Evolutionary conservation across 2,113 vertebrate genomes (phyloP).

Genomic region (Zosterops lateralis): DNA sequence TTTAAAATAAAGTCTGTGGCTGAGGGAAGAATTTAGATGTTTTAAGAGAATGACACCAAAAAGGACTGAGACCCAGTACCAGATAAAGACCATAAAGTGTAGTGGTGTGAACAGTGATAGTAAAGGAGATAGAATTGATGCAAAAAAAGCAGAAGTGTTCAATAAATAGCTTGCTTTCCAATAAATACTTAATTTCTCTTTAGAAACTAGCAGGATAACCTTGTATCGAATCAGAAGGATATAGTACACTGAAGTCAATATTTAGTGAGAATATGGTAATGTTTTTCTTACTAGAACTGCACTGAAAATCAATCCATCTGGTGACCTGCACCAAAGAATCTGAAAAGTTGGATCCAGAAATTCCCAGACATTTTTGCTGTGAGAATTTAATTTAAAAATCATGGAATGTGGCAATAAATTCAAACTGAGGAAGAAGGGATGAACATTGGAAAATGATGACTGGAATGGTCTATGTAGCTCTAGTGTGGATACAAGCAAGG

Average conservation of each 20-base stretch:
- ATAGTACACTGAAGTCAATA: neutral
- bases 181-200: neutral
- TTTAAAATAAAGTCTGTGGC: neutral
- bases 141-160: neutral
- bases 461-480: neutral
- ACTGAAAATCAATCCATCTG: neutral
- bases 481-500: neutral
- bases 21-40: neutral
- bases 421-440: neutral
- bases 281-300: neutral
- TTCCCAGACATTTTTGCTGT: neutral
- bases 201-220: neutral
- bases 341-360: accelerated
- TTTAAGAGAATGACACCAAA: neutral
- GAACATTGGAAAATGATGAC: neutral
- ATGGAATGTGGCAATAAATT: neutral
- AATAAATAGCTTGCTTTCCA: neutral
- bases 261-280: neutral
- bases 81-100: neutral
- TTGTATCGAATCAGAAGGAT: neutral
- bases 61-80: neutral
- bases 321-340: neutral
- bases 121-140: neutral
- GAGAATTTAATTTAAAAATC: neutral
- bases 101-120: too few relatives aligned